A percentile compares a stretch with the other conserved stretches of the same genome.
Conservation (phyloP, 2,888 invertebrate genomes). For the Netelia inedita region DNA sequence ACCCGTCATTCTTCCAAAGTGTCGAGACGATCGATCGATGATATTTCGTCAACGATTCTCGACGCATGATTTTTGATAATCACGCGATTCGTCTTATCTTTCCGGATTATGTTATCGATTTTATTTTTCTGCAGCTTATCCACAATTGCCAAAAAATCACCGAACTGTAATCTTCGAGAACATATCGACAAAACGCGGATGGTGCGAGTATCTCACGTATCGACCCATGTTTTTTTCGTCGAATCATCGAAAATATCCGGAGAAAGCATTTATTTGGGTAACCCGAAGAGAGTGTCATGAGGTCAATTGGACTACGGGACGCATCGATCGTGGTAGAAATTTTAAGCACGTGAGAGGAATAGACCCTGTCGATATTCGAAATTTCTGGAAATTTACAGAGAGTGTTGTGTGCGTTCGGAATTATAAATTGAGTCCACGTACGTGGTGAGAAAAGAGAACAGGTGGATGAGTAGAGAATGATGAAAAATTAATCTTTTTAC, state of each 20-base stretch:
- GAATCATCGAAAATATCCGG: slow-evolving; percentile 8
- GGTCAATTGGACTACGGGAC: slow-evolving; percentile 2
- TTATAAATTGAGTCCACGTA: not conserved
- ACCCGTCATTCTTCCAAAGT: slow-evolving; percentile 10
- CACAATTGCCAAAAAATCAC: slow-evolving; percentile 31
- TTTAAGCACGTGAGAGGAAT: slow-evolving; percentile 44
- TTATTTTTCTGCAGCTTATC: slow-evolving; percentile 1
- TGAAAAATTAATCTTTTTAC: not conserved
- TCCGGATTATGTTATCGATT: too few relatives aligned
- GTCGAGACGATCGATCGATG: slow-evolving; percentile 21
- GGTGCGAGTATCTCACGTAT: not conserved
- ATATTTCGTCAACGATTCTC: slow-evolving; percentile 66
- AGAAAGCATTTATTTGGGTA: slow-evolving; percentile 35
- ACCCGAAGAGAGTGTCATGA: not conserved
- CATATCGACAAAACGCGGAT: slow-evolving; percentile 2
- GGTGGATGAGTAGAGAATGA: not conserved
- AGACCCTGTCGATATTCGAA: not conserved
- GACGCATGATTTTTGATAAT: not conserved
- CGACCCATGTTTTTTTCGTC: slow-evolving; percentile 20
- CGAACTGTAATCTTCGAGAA: not conserved
- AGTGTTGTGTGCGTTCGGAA: not conserved
- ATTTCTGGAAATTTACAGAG: slow-evolving; percentile 22
- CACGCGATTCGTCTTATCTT: too few relatives aligned
- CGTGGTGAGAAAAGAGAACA: slow-evolving; percentile 5
- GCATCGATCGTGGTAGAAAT: slow-evolving; percentile 11